Percentiles rank a stretch among this genome's conserved stretches.
These are phyloP conservation scores for Hetaerina titia DNA, from an alignment of 2,888 invertebrate species.

Conservation along the genomic window DNA sequence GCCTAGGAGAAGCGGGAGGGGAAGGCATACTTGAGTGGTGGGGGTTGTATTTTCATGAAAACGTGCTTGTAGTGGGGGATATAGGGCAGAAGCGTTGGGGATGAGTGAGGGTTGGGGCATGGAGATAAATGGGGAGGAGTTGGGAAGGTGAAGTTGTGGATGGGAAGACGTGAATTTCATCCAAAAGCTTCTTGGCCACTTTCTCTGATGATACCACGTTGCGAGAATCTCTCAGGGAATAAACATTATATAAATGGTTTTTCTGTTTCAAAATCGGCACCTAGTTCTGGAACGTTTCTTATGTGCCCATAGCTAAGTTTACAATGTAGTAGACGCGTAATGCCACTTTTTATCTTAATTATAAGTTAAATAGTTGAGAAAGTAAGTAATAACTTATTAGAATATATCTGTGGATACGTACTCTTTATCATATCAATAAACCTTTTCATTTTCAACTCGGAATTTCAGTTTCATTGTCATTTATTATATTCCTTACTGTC, in stretches of 20 bases:
- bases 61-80: background rate
- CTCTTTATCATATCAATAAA: too few relatives aligned
- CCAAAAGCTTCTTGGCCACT: background rate
- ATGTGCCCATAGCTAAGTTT: too few relatives aligned
- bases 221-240: background rate
- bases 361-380: too few relatives aligned
- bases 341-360: too few relatives aligned
- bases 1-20: background rate
- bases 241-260: background rate
- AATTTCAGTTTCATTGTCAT: too few relatives aligned
- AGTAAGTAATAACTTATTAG: too few relatives aligned
- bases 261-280: background rate
- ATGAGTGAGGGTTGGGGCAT: background rate
- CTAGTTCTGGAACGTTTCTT: too few relatives aligned
- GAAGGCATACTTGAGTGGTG: background rate
- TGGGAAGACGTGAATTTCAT: background rate
- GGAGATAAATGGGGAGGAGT: background rate
- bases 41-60: background rate
- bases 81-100: background rate
- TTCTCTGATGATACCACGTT: background rate
- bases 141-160: slow-evolving; percentile 1
- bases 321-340: too few relatives aligned
- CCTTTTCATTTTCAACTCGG: too few relatives aligned
- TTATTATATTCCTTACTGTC: too few relatives aligned
- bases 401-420: too few relatives aligned